These are phyloP conservation scores for Oscheius sp. DNA, from an alignment of 2,888 invertebrate species.

Conservation along the genomic window DNA sequence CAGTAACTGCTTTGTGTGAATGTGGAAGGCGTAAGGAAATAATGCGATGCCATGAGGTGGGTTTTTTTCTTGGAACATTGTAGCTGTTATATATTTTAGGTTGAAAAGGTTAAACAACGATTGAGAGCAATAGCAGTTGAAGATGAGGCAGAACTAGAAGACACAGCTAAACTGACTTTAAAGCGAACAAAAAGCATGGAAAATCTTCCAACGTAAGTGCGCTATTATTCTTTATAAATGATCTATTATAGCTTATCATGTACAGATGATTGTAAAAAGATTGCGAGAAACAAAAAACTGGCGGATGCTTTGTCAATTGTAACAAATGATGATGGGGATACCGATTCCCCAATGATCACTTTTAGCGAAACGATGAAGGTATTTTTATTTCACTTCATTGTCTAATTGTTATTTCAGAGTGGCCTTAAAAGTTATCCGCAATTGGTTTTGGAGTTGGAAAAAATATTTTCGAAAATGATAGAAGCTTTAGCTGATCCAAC, in stretches of 20 bases:
- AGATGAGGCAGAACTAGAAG: constrained; percentile 17
- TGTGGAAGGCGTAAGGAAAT: constrained; percentile 58
- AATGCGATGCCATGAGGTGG: constrained; percentile 52
- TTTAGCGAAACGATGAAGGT: constrained; percentile 54
- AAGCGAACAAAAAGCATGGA: constrained; percentile 40
- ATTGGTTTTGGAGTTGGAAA: constrained; percentile 46
- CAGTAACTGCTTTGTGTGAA: constrained; percentile 62
- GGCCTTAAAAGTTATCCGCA: constrained; percentile 26
- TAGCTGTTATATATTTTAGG: constrained; percentile 32
- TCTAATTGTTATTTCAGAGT: constrained; percentile 2
- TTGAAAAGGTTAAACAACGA: constrained; percentile 36
- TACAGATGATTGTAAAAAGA: constrained; percentile 88
- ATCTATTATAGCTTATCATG: constrained; percentile 83
- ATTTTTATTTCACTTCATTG: background rate
- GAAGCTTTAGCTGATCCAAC: constrained; percentile 40
- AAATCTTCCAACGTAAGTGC: constrained; percentile 36
- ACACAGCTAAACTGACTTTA: background rate
- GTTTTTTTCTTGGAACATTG: background rate
- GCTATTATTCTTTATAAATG: background rate
- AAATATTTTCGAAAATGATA: constrained; percentile 40
- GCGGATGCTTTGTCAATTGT: constrained; percentile 92
- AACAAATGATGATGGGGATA: constrained; percentile 76
- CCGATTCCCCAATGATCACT: constrained; percentile 50
- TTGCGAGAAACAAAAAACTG: constrained; percentile 88
- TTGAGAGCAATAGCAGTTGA: constrained; percentile 32